Conservation (phyloP, 2,888 invertebrate species). For the Cancer borealis region DNA sequence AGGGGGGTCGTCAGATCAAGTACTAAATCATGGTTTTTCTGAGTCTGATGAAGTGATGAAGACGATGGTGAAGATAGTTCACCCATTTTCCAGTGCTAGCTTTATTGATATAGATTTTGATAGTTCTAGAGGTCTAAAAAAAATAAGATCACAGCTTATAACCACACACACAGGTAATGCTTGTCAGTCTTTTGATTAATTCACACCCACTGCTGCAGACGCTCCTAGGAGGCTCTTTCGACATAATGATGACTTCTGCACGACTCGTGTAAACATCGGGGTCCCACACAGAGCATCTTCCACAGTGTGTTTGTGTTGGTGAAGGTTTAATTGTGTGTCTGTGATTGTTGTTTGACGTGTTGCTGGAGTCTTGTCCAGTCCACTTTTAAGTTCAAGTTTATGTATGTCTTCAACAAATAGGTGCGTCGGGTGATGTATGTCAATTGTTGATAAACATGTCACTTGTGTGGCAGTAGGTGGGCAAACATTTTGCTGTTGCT, state of each 20-base stretch:
- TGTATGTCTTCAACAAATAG: neutral
- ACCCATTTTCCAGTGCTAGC: constrained; percentile 30
- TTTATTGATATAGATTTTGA: constrained; percentile 43
- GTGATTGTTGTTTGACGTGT: constrained; percentile 28
- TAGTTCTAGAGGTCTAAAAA: constrained; percentile 28
- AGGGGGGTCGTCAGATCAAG: neutral
- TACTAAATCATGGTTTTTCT: neutral
- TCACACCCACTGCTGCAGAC: constrained; percentile 31
- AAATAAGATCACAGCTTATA: constrained; percentile 41
- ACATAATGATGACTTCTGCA: constrained; percentile 1
- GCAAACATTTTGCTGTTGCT: neutral
- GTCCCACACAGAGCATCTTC: constrained; percentile 35
- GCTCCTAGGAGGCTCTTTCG: constrained; percentile 36
- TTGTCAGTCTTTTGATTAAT: constrained; percentile 15
- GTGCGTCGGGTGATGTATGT: neutral
- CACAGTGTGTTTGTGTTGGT: constrained; percentile 8
- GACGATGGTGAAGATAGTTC: neutral
- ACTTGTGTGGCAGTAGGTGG: neutral
- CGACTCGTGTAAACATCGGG: neutral
- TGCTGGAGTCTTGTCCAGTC: constrained; percentile 22
- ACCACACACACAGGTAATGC: constrained; percentile 29
- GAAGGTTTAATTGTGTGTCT: neutral
- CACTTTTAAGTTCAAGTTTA: neutral
- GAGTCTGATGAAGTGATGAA: neutral
- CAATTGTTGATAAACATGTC: neutral